Evolutionary conservation across 2,113 vertebrate genomes (phyloP).

Genomic region (Nothobranchius kuhntae): DNA sequence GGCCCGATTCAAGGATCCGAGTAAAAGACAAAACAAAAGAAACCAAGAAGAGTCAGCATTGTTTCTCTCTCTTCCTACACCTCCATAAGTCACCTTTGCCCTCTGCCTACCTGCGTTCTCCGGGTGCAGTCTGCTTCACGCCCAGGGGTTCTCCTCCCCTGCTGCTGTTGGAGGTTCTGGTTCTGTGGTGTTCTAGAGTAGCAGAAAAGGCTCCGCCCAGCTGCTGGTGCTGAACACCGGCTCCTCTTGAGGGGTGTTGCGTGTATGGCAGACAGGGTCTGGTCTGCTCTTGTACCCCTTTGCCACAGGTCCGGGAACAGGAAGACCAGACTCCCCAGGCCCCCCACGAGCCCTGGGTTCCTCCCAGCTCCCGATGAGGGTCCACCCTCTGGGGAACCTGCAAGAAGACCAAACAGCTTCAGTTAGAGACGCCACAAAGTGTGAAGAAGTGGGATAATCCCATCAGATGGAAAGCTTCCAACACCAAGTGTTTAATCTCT

Average conservation of each 20-base stretch:
- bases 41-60: no score
- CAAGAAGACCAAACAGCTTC: constrained; percentile 16
- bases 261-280: constrained; percentile 86
- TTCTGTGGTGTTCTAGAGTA: constrained; percentile 74
- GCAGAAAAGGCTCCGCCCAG: constrained; percentile 83
- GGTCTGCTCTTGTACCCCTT: constrained; percentile 88
- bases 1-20: no score
- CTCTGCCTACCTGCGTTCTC: constrained; percentile 83
- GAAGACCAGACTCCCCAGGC: constrained; percentile 90
- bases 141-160: constrained; percentile 24
- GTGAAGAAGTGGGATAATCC: constrained; percentile 7
- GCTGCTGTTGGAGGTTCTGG: constrained; percentile 50
- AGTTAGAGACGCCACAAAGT: constrained; percentile 12
- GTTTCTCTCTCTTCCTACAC: no score
- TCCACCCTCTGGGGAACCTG: constrained; percentile 88
- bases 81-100: constrained; percentile 62
- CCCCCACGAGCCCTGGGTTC: constrained; percentile 84
- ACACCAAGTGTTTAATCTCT: constrained; percentile 41
- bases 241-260: constrained; percentile 61
- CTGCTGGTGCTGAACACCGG: constrained; percentile 42
- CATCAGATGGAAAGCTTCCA: constrained; percentile 27
- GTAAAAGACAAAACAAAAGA: no score
- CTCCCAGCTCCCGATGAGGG: constrained; percentile 68
- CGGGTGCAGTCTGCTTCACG: constrained; percentile 45
- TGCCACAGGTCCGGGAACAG: constrained; percentile 89